Base-by-base conservation (phyloP, 2,888 invertebrate genomes). In the Thecophora atra region DNA sequence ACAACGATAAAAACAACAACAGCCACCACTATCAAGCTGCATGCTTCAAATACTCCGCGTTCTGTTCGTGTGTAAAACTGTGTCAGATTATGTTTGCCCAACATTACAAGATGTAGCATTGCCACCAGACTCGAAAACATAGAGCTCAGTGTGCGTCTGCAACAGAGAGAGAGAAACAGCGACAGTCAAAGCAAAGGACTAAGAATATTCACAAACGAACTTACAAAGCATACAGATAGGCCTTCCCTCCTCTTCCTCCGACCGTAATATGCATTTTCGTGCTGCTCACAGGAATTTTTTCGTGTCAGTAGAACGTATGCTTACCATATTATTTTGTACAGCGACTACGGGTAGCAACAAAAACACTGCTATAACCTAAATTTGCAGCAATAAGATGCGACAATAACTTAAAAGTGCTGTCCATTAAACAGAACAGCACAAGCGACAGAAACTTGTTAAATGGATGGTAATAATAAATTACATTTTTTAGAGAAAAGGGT, bases 311-410 rank as follows among this genome's bases (percentile, higher is more conserved):
- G n/a, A 47, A 47, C n/a, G 15, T n/a, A 47, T 47, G 47, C 15
- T n/a, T 47, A 17, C 47, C 47, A 47, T 47, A 47, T 15, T n/a
- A n/a, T 15, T 47, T 6, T n/a, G 37, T 37, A 37, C 37, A 37
- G 47, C 47, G 17, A n/a, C 47, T 47, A 47, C 3, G 8, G 17
- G 8, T 17, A 17, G 17, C 26, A 17, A 28, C 11, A 24, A 58
- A 56, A 67, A 21, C 24, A 66, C 26, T 67, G 24, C 30, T 11
- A 37, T 54, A 52, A 54, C 66, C 66, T 17, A 51, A 67, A n/a
- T 67, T 24, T n/a, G 26, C 17, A 67, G 66, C 66, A 52, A 67
- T 52, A 67, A 67, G 52, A 52, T 54, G 66, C 66, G 54, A 54
- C 66, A 67, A 67, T 67, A 67, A 67, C 19, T 67, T 54, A 21